Conservation (phyloP, 1,140 invertebrate genomes). For the Riptortus pedestris region DNA sequence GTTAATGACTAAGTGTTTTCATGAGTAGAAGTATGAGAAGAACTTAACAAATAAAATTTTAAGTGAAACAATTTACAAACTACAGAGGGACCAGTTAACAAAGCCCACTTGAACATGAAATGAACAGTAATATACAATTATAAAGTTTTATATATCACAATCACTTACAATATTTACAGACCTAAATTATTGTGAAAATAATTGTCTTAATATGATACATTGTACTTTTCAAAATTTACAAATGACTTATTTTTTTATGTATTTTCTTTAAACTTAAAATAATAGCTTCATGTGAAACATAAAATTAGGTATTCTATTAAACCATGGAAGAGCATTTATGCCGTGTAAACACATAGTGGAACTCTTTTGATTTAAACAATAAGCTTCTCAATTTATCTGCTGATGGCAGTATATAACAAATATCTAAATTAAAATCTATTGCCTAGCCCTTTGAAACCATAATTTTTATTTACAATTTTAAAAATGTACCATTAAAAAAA, state of each 20-base stretch:
- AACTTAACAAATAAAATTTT: no score
- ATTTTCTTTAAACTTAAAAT: no score
- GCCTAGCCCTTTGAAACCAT: background rate
- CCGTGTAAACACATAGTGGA: no score
- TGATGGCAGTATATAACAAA: conserved; percentile 1
- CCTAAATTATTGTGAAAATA: conserved; percentile 7
- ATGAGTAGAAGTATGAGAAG: no score
- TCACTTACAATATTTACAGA: conserved; percentile 1
- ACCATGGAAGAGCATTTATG: conserved; percentile 1
- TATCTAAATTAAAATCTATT: conserved; percentile 4
- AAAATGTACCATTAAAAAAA: conserved; percentile 9
- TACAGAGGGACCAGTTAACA: no score
- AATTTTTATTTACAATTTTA: conserved; percentile 7
- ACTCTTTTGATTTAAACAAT: no score
- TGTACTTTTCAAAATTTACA: background rate
- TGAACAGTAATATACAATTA: conserved; percentile 4
- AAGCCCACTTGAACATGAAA: no score
- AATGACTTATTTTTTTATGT: no score
- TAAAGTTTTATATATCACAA: conserved; percentile 11
- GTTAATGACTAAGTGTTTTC: no score
- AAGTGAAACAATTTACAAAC: no score
- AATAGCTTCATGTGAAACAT: no score
- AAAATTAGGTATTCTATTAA: background rate
- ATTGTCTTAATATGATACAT: background rate
- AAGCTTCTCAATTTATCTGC: no score